Conservation (phyloP, 2,888 invertebrate species). For the Callyntrura sp. region DNA sequence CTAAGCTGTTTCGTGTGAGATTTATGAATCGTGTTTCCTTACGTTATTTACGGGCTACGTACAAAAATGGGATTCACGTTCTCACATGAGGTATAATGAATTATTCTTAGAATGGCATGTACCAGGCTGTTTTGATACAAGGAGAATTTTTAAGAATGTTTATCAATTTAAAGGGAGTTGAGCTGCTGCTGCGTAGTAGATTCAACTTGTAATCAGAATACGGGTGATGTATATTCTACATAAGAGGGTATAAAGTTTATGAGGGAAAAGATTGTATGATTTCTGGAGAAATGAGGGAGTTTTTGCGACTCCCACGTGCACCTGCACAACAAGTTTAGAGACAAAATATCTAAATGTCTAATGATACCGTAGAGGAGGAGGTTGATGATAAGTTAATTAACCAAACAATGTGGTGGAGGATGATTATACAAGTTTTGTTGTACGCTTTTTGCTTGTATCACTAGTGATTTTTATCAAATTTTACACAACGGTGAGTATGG, state of each 20-base stretch:
- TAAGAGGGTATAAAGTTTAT: not conserved
- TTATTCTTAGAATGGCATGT: not conserved
- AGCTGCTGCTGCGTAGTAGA: not conserved
- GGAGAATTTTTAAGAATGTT: not conserved
- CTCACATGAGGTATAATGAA: too few relatives aligned
- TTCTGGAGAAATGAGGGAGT: not conserved
- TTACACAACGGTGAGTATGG: not conserved
- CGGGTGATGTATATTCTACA: too few relatives aligned
- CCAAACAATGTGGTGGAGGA: not conserved
- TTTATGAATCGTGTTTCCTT: constrained; percentile 41
- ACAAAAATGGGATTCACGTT: not conserved
- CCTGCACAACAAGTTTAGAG: not conserved
- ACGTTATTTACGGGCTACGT: not conserved
- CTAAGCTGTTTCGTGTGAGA: constrained; percentile 15
- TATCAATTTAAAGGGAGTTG: not conserved
- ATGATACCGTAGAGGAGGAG: not conserved
- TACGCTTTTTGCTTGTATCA: not conserved
- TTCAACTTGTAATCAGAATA: too few relatives aligned
- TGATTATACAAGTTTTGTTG: not conserved
- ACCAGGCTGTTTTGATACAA: not conserved
- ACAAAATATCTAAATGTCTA: not conserved
- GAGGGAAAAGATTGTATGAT: not conserved
- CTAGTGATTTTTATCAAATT: constrained; percentile 8
- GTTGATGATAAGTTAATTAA: not conserved
- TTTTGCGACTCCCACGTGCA: not conserved